A percentile compares a stretch with the other conserved stretches of the same genome.
Conservation (phyloP, 2,797 vertebrate genomes). For the Coreius guichenoti region DNA sequence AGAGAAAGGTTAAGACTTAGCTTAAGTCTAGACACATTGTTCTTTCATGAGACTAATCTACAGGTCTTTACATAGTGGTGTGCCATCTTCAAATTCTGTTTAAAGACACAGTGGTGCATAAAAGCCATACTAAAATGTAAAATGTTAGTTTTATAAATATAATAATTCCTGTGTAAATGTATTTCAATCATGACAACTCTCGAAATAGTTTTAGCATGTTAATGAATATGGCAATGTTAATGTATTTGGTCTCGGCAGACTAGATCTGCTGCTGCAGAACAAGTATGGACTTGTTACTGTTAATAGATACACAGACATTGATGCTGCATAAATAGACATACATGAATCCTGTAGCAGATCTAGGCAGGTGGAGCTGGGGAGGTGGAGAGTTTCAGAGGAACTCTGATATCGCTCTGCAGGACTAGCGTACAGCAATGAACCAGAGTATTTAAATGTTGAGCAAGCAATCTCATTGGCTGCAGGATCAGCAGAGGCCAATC, state of each 20-base stretch:
- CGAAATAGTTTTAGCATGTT: neutral
- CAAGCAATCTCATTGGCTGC: no score
- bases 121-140: neutral
- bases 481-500: no score
- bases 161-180: neutral
- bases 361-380: neutral
- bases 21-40: slow-evolving; percentile 1
- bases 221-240: neutral
- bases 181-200: neutral
- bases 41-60: slow-evolving; percentile 1
- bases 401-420: no score
- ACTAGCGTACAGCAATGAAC: no score
- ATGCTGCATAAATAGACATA: neutral
- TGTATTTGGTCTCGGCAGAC: neutral
- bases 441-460: no score
- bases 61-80: neutral
- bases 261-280: neutral
- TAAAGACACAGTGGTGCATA: neutral
- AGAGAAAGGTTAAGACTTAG: neutral
- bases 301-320: neutral
- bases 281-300: neutral
- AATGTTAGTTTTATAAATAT: neutral
- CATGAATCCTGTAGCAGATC: neutral
- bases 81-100: neutral
- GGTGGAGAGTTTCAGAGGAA: neutral